These are phyloP conservation scores for Trichonephila inaurata DNA, from an alignment of 1,140 invertebrate genomes.

Conservation along the genomic window DNA sequence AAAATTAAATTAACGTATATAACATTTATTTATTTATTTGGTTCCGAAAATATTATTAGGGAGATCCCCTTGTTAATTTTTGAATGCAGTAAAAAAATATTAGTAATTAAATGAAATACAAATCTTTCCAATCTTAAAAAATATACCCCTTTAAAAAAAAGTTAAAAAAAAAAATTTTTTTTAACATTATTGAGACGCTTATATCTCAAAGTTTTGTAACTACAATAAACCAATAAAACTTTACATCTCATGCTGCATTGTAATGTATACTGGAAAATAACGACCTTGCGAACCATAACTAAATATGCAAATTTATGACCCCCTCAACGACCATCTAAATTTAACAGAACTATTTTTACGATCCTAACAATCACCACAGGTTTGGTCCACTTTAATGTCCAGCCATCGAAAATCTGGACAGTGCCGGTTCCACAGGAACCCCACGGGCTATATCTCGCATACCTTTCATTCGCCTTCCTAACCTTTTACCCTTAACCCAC, in stretches of 20 bases:
- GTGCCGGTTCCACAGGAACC: background rate
- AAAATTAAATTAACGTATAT: no score
- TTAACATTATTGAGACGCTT: background rate
- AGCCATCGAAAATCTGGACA: background rate
- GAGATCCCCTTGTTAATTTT: no score
- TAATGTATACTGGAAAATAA: background rate
- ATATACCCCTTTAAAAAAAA: no score
- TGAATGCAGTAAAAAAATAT: no score
- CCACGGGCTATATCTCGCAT: background rate
- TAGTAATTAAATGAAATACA: no score
- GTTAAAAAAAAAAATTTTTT: no score
- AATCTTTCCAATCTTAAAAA: no score
- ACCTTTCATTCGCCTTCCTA: conserved; percentile 44
- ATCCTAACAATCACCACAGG: background rate
- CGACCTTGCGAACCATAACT: background rate
- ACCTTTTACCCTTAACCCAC: conserved; percentile 73
- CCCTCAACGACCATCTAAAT: background rate
- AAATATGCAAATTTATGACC: conserved; percentile 5
- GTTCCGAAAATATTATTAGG: no score
- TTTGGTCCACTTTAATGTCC: conserved; percentile 3
- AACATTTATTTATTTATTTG: no score
- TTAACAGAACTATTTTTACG: background rate
- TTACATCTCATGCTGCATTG: background rate
- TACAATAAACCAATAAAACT: no score
- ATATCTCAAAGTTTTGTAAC: background rate